A percentile compares a stretch with the other conserved stretches of the same genome.
These are phyloP conservation scores for Omphaloscelis lunosa DNA, from an alignment of 2,888 invertebrate species.

Conservation along the genomic window DNA sequence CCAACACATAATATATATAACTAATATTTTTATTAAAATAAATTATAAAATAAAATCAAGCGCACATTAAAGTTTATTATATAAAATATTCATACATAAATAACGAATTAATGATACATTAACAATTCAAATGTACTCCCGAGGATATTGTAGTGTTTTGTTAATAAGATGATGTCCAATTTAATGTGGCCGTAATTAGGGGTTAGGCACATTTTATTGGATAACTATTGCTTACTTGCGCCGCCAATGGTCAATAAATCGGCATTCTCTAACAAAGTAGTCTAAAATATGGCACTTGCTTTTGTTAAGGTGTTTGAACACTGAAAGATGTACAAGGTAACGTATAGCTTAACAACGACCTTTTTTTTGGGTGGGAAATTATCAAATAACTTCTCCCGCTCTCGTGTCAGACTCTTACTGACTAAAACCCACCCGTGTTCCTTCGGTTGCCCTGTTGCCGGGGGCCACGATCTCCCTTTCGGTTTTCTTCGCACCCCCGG, in stretches of 20 bases:
- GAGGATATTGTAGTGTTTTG: conserved; percentile 71
- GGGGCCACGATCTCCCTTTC: no score
- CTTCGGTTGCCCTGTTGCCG: no score
- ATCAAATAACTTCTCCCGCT: no score
- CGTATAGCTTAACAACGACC: background rate
- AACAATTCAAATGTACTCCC: conserved; percentile 73
- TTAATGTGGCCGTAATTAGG: conserved; percentile 79
- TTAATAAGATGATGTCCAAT: conserved; percentile 75
- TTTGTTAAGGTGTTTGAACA: conserved; percentile 35
- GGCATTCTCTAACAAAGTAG: conserved; percentile 67
- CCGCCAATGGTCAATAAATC: conserved; percentile 75
- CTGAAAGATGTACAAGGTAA: conserved; percentile 16
- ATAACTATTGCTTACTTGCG: conserved; percentile 72
- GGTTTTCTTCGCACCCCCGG: no score
- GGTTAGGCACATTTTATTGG: conserved; percentile 76
- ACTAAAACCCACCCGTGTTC: no score
- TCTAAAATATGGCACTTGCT: conserved; percentile 70
- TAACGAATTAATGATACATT: conserved; percentile 64
- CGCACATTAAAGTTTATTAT: conserved; percentile 34
- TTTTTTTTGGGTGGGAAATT: no score
- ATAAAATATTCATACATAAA: conserved; percentile 51
- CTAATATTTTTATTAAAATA: conserved; percentile 33
- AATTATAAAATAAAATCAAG: conserved; percentile 33
- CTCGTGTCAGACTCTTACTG: no score
- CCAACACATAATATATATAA: background rate